Evolutionary conservation across 1,140 invertebrate genomes (phyloP).

Genomic region (Theocolax elegans): DNA sequence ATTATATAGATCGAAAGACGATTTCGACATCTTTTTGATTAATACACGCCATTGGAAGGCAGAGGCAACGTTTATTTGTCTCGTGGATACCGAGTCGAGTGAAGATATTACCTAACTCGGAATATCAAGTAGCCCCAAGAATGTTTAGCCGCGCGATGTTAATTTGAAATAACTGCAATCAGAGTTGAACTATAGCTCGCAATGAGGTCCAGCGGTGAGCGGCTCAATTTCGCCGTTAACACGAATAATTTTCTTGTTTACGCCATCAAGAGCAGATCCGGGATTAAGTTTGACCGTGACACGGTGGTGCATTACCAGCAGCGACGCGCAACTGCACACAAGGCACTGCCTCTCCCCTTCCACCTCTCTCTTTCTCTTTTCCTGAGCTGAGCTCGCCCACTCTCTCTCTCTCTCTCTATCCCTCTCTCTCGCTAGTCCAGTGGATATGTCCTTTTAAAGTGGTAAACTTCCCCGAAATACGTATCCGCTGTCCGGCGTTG

Average conservation of each 20-base stretch:
- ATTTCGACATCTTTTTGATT: too few species aligned
- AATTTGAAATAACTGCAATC: conserved; percentile 10
- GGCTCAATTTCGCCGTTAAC: conserved; percentile 24
- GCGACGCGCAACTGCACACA: conserved; percentile 48
- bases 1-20: too few species aligned
- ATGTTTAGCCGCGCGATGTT: neutral
- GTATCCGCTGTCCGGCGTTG: conserved; percentile 46
- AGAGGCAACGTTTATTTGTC: too few species aligned
- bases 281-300: conserved; percentile 34
- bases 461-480: conserved; percentile 64
- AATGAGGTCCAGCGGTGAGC: conserved; percentile 1
- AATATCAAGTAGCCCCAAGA: too few species aligned
- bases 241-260: conserved; percentile 33
- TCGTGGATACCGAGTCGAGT: too few species aligned
- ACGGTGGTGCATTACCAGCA: conserved; percentile 53
- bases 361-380: conserved; percentile 40
- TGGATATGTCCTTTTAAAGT: conserved; percentile 63
- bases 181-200: neutral
- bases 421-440: conserved; percentile 47
- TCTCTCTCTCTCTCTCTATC: conserved; percentile 4
- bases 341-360: conserved; percentile 5
- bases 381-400: conserved; percentile 28
- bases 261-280: conserved; percentile 9
- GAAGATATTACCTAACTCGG: too few species aligned
- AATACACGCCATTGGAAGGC: too few species aligned